phyloP scores from a whole-genome alignment of 2,888 invertebrate genomes.

The Pegoplata infirma region DNA sequence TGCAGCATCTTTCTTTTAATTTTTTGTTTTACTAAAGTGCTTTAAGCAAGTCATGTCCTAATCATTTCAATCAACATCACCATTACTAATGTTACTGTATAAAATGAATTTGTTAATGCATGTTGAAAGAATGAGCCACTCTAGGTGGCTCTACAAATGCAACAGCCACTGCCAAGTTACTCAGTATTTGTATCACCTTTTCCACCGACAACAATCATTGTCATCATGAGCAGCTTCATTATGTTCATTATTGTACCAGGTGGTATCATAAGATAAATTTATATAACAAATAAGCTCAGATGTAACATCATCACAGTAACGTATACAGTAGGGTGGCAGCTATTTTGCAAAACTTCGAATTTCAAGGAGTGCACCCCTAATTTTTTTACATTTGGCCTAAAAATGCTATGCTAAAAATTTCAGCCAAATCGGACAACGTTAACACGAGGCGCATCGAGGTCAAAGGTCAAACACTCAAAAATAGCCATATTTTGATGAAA shows the following conservation, averaged over 20 bases:
- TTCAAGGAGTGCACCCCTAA: no score
- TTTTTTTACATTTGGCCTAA: no score
- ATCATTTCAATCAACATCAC: conserved; percentile 48
- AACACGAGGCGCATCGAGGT: no score
- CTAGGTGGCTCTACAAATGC: not conserved
- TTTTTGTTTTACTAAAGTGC: no score
- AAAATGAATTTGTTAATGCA: conserved; percentile 25
- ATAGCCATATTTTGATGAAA: no score
- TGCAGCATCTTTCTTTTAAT: no score
- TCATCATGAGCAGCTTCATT: conserved; percentile 8
- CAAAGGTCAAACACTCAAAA: no score
- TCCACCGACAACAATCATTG: conserved; percentile 15
- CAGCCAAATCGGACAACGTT: no score
- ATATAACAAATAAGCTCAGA: conserved; percentile 29
- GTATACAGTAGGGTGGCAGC: no score
- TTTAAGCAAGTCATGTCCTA: conserved; percentile 27
- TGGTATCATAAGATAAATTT: conserved; percentile 45
- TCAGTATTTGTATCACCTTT: not conserved
- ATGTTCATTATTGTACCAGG: conserved; percentile 42
- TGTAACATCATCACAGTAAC: conserved; percentile 17
- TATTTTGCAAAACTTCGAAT: no score
- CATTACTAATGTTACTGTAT: conserved; percentile 5
- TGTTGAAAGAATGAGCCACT: not conserved
- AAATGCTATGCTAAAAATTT: no score
- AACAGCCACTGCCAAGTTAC: not conserved